Evolutionary conservation across 2,888 invertebrate species (phyloP).

Genomic region (Agelastica alni): DNA sequence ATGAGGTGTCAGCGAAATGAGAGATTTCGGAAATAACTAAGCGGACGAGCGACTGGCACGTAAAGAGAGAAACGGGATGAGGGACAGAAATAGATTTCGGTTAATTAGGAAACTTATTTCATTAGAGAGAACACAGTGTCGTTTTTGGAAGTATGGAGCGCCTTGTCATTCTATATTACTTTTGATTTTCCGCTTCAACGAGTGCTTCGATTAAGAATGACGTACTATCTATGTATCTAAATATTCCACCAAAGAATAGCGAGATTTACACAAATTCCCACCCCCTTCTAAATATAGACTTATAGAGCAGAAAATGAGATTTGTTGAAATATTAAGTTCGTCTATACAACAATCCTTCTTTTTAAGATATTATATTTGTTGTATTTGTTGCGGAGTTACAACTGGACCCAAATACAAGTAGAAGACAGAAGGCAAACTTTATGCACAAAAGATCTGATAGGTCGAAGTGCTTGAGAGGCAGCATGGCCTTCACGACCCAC

Average conservation of each 20-base stretch:
- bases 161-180: slow-evolving; percentile 19
- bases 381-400: too few relatives aligned
- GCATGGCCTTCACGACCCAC: too few relatives aligned
- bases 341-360: too few relatives aligned
- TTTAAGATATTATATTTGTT: too few relatives aligned
- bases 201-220: slow-evolving; percentile 6
- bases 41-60: background rate
- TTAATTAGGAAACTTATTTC: slow-evolving; percentile 35
- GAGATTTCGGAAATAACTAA: slow-evolving; percentile 8
- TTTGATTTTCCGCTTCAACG: slow-evolving; percentile 14
- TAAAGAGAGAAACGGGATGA: background rate
- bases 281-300: too few relatives aligned
- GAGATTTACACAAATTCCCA: too few relatives aligned
- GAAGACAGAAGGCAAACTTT: too few relatives aligned
- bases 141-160: slow-evolving; percentile 18
- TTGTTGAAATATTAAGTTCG: too few relatives aligned
- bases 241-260: slow-evolving; percentile 4
- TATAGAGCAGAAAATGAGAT: too few relatives aligned
- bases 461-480: too few relatives aligned
- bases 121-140: slow-evolving; percentile 25
- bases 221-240: slow-evolving; percentile 3
- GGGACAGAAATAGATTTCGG: slow-evolving; percentile 23
- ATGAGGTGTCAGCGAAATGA: slow-evolving; percentile 11
- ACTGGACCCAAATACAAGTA: too few relatives aligned
- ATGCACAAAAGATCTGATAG: too few relatives aligned